phyloP scores from a whole-genome alignment of 30 jellyfish, hydroid and myxozoan species.

The Chironex yamaguchii region DNA sequence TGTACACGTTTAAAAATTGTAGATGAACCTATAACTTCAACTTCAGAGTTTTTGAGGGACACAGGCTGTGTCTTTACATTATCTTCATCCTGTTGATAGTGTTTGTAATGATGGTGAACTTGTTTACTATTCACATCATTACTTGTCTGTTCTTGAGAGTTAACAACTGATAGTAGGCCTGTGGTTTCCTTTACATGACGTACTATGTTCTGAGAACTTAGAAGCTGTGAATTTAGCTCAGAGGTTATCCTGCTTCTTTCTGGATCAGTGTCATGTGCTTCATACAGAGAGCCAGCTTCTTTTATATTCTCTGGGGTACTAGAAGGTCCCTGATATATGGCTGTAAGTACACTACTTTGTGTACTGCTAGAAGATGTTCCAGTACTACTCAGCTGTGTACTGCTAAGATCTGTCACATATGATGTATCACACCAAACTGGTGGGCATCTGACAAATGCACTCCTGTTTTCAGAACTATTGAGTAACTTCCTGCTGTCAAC shows the following conservation, averaged over 20 bases:
- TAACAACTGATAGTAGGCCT: not conserved
- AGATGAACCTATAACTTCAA: not conserved
- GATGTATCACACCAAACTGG: too few species aligned
- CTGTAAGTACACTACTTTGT: not conserved
- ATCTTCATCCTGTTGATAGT: too few species aligned
- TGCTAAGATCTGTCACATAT: not conserved
- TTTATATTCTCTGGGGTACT: too few species aligned
- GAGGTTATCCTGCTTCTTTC: not conserved
- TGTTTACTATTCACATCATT: not conserved
- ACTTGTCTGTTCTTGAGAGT: not conserved
- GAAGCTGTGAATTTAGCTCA: not conserved
- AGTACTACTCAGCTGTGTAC: not conserved
- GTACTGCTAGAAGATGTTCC: not conserved
- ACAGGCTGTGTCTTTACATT: not conserved
- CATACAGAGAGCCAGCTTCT: not conserved
- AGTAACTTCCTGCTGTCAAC: not conserved
- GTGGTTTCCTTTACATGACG: too few species aligned
- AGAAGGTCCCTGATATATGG: not conserved
- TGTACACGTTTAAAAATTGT: not conserved
- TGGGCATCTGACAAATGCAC: not conserved
- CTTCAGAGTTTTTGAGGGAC: not conserved
- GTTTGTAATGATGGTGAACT: too few species aligned
- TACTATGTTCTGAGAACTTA: not conserved
- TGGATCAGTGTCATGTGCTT: not conserved
- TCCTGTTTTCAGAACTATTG: not conserved